Percentiles rank a stretch among this genome's conserved stretches.
These are phyloP conservation scores for Smithornis capensis DNA, from an alignment of 2,113 vertebrate genomes.

Conservation along the genomic window DNA sequence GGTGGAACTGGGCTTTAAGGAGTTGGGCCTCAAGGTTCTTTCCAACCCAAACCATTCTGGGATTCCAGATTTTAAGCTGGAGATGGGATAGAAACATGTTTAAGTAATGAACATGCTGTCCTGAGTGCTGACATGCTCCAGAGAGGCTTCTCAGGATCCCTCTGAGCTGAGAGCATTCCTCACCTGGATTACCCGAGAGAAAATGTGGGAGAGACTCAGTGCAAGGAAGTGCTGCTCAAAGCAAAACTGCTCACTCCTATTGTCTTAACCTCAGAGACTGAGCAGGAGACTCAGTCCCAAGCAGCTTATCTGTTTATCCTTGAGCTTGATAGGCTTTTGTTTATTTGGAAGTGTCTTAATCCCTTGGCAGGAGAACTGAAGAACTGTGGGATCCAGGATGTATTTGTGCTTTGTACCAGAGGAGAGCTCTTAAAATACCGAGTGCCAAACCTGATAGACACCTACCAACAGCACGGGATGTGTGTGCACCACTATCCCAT, in stretches of 20 bases:
- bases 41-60: not conserved
- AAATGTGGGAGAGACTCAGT: not conserved
- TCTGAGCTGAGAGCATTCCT: not conserved
- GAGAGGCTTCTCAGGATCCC: not conserved
- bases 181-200: not conserved
- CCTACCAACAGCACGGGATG: constrained; percentile 78
- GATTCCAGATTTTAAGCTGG: not conserved
- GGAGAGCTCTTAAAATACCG: constrained; percentile 85
- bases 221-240: not conserved
- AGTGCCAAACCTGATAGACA: constrained; percentile 84
- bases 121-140: not conserved
- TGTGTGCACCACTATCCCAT: constrained; percentile 84
- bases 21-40: not conserved
- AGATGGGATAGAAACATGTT: not conserved
- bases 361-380: constrained; percentile 81
- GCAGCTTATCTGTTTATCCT: not conserved
- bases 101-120: not conserved
- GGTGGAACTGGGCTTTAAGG: accelerated
- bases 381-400: constrained; percentile 81
- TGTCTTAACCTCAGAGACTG: not conserved
- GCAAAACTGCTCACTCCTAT: not conserved
- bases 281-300: not conserved
- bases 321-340: not conserved
- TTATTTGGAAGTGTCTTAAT: constrained; percentile 12
- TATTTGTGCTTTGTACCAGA: constrained; percentile 91